Evolutionary conservation across 2,113 vertebrate genomes (phyloP), one percentile per base, ranked within the genome.

Genomic region (Acinonyx jubatus): DNA sequence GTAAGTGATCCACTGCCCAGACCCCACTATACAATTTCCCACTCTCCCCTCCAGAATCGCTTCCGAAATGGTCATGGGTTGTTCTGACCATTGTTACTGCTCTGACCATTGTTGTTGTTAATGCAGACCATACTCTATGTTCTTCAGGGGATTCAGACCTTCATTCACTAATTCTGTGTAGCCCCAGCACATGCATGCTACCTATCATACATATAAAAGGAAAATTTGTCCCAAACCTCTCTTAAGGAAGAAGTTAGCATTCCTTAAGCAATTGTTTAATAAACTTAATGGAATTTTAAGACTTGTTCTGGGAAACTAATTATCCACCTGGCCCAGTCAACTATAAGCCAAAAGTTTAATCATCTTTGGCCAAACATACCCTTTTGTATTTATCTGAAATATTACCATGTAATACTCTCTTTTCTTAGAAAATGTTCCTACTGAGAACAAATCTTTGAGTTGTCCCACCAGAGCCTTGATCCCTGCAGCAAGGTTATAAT

Each of bases 401-500:
- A 66, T 50, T 27, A 65, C 33, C 68, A 52, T 12, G 10, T 11
- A 41, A 52, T n/a, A 74, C 74, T 79, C 8, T 69, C 11, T 83
- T 78, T 92, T 87, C 74, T 91, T 74, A 89, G 21, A 93, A 91
- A 94, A 94, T 23, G 3, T 71, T 93, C 61, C 48, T 31, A 65
- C 19, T 29, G 48, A 93, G 19, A 91, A 73, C 33, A 4, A 71
- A 4, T 73, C 36, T 91, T 96, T 45, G 25, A 89, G 71, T 45
- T 57, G 12, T 4, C 7, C 23, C 18, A 57, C 15, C n/a, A 27
- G 21, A 88, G 5, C 23, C 31, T 89, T 97, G 52, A 81, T 14
- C 7, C 31, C 15, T 80, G 18, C 5, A 81, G 41, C 9, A 90
- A 94, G 10, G 65, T 16, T 50, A 2, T 11, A 27, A 57, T 57